Base-by-base conservation (phyloP, 2,888 invertebrate genomes). In the Zygothrica quintamaculata region DNA sequence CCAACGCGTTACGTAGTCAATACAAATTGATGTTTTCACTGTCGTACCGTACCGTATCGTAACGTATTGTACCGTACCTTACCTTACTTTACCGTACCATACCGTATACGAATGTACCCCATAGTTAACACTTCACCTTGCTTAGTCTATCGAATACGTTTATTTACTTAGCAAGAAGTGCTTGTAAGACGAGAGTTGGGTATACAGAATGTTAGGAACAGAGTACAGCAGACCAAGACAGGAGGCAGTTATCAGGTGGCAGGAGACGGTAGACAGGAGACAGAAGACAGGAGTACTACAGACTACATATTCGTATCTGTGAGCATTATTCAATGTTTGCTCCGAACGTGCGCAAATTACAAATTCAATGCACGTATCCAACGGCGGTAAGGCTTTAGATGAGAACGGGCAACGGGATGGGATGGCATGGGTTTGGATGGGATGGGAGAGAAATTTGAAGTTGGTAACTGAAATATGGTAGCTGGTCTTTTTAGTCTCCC, bases 261-360 rank as follows among this genome's bases (percentile, higher is more conserved):
- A 6, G 36, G 42, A 12, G 29, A 11, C 15, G 56, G 37, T 29
- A 44, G 61, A 68, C 48, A 26, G 26, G n/a, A n/a, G n/a, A n/a
- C 12, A 37, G 13, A 5, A 13, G 37, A 11, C 37, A 2, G 15
- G 15, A 37, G 12, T 3, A 37, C n/a, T n/a, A 39, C 39, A 18
- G 39, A 22, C 39, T 40, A n/a, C 11, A 1, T 73, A 67, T 85
- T 59, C 56, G 60, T 77, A 84, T 85, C 73, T 82, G 73, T 80
- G 84, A 77, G 81, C 84, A 84, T 84, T 84, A 78, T 84, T 84
- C 87, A 84, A 81, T 84, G 84, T 87, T 85, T 86, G 80, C 74
- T 66, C 53, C 56, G 78, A 78, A 88, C 88, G 84, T 87, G 88
- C 70, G 72, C 68, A 84, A 88, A 88, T 88, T 88, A 82, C 67